phyloP scores from a whole-genome alignment of 2,113 vertebrate species.

The Ivindomyrus marchei region DNA sequence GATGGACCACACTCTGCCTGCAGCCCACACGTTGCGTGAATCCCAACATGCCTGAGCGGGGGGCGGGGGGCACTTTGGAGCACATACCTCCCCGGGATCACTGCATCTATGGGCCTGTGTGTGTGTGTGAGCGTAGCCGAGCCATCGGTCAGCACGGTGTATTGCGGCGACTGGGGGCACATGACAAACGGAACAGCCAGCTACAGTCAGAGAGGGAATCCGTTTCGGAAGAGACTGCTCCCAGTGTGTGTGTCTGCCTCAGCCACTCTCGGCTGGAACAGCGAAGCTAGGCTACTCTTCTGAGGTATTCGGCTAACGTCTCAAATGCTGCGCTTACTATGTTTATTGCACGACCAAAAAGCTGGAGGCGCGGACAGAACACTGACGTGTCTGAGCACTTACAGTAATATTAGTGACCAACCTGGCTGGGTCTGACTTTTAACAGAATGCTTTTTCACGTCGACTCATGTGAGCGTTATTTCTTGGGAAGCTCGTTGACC shows the following conservation, averaged over 20 bases:
- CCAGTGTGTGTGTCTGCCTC: not conserved
- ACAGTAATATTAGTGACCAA: not conserved
- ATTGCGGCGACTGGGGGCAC: not conserved
- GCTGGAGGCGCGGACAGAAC: not conserved
- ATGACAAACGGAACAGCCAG: not conserved
- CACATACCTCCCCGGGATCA: not conserved
- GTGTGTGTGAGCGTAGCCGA: not conserved
- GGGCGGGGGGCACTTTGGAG: not conserved
- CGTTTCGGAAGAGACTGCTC: not conserved
- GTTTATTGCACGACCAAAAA: slow-evolving; percentile 15
- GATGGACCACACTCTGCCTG: not conserved
- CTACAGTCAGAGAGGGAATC: not conserved
- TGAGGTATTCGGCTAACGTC: slow-evolving; percentile 20
- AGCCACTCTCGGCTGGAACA: not conserved
- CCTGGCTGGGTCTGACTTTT: not conserved
- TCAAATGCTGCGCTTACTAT: not conserved
- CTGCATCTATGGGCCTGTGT: not conserved
- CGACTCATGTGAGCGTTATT: not conserved
- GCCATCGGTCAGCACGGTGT: not conserved
- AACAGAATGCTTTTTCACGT: not conserved
- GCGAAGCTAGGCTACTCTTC: not conserved
- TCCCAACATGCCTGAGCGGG: not conserved
- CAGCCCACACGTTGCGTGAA: not conserved
- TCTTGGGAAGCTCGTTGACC: not conserved
- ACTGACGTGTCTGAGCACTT: not conserved